Percentiles rank a stretch among this genome's conserved stretches.
These are phyloP conservation scores for Tiphia femorata DNA, from an alignment of 2,888 invertebrate genomes.

Conservation along the genomic window DNA sequence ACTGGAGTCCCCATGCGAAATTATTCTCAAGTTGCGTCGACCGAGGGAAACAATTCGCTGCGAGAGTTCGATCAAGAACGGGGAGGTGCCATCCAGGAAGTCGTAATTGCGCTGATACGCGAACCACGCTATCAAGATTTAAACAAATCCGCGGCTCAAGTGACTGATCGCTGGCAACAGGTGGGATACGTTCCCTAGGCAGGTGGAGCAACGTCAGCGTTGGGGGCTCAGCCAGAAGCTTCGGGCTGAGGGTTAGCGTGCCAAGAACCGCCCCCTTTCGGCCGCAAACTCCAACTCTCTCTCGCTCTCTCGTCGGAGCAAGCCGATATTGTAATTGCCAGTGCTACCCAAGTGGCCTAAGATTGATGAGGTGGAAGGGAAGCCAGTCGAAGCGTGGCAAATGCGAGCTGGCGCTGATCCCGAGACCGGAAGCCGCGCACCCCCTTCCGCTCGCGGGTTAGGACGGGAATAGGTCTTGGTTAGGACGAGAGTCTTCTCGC, in stretches of 20 bases:
- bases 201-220: constrained; percentile 50
- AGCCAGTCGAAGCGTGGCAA: constrained; percentile 60
- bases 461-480: too few relatives aligned
- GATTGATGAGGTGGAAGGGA: constrained; percentile 66
- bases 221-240: constrained; percentile 45
- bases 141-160: constrained; percentile 60
- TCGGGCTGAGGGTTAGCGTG: constrained; percentile 57
- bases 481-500: too few relatives aligned
- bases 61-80: too few relatives aligned
- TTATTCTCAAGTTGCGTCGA: too few relatives aligned
- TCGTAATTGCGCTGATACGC: constrained; percentile 51
- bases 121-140: constrained; percentile 61
- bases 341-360: constrained; percentile 63
- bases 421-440: constrained; percentile 41
- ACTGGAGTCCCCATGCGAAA: too few relatives aligned
- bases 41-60: too few relatives aligned
- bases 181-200: constrained; percentile 61
- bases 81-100: too few relatives aligned
- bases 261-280: constrained; percentile 60
- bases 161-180: constrained; percentile 65
- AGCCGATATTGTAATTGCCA: constrained; percentile 68
- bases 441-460: constrained; percentile 24
- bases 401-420: constrained; percentile 53
- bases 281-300: constrained; percentile 63
- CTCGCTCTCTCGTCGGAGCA: constrained; percentile 63